Percentiles rank a stretch among this genome's conserved stretches.
These are phyloP conservation scores for Antechinus stuartii DNA, from an alignment of 2,113 vertebrate species.

Conservation along the genomic window DNA sequence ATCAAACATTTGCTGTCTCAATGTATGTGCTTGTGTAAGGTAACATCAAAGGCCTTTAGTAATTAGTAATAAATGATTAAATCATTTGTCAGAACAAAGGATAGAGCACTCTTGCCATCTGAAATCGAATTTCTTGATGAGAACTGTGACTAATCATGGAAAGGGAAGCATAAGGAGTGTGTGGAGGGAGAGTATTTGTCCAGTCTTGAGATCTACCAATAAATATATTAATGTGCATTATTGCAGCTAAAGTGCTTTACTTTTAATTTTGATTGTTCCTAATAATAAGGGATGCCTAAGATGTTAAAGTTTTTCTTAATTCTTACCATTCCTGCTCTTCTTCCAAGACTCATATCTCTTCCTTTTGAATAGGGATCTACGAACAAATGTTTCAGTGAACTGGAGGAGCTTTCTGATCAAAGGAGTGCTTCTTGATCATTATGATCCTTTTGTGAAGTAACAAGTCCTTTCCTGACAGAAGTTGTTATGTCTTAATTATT, in stretches of 20 bases:
- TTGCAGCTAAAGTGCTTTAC: not conserved
- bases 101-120: not conserved
- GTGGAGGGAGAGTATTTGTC: not conserved
- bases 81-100: not conserved
- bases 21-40: not conserved
- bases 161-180: not conserved
- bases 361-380: too few relatives aligned
- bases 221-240: not conserved
- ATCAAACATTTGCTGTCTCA: not conserved
- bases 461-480: not conserved
- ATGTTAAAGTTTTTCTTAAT: not conserved
- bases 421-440: not conserved
- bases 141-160: not conserved
- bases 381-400: too few relatives aligned
- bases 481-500: not conserved
- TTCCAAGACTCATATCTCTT: too few relatives aligned
- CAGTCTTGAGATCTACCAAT: not conserved
- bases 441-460: not conserved
- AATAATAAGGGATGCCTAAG: not conserved
- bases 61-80: not conserved
- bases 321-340: not conserved
- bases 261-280: not conserved
- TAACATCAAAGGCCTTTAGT: not conserved
- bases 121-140: not conserved
- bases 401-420: not conserved